A percentile compares a stretch with the other conserved stretches of the same genome.
phyloP scores from a whole-genome alignment of 2,797 vertebrate genomes.

The Pseudochirops cupreus region DNA sequence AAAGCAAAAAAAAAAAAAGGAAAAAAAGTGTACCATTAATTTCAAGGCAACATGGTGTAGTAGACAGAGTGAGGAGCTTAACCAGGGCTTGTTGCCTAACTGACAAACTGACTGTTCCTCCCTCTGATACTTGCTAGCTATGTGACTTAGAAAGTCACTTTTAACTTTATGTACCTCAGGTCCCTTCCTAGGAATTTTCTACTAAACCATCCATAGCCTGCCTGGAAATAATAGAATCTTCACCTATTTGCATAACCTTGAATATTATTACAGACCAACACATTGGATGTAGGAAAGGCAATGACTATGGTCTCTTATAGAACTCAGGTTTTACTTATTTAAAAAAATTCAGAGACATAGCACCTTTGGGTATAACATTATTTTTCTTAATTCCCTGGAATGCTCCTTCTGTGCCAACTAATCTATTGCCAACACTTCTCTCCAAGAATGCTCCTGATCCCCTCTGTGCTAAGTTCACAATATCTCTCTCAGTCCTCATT shows the following conservation, averaged over 20 bases:
- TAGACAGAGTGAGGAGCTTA: background rate
- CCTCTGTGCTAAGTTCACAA: background rate
- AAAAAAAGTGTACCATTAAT: background rate
- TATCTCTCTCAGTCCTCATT: background rate
- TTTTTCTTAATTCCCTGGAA: background rate
- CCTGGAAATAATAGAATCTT: background rate
- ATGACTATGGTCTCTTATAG: background rate
- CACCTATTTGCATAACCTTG: background rate
- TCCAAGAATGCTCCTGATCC: background rate
- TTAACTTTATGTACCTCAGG: background rate
- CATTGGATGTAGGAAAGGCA: background rate
- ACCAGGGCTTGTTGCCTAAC: background rate
- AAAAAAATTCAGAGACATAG: background rate
- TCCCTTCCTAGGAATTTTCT: background rate
- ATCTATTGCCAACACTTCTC: background rate
- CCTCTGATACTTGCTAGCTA: background rate
- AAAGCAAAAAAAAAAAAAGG: no score
- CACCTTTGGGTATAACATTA: background rate
- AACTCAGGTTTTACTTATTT: background rate
- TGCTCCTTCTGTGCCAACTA: background rate
- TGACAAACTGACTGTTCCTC: background rate
- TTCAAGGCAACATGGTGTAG: background rate
- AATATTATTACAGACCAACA: background rate
- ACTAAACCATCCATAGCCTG: background rate
- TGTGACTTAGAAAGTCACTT: background rate